Evolutionary conservation across 1,140 invertebrate species (phyloP).

Genomic region (Bombus superbus): DNA sequence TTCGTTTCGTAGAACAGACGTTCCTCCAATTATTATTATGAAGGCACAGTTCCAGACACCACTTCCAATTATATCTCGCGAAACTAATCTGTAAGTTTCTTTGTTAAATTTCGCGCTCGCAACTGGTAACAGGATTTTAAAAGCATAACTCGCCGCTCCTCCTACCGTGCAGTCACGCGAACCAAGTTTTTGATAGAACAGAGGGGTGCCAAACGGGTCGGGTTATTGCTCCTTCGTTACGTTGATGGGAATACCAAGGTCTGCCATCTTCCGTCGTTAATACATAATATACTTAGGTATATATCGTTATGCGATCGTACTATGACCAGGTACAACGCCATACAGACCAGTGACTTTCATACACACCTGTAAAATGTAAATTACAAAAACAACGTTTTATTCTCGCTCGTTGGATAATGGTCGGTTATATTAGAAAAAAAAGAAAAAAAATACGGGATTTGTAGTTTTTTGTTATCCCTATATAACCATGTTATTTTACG

Average conservation of each 20-base stretch:
- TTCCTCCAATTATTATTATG: conserved; percentile 68
- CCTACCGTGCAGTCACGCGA: conserved; percentile 54
- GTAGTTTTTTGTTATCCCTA: neutral
- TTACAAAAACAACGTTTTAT: neutral
- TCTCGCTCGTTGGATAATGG: too few species aligned
- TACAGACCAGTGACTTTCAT: too few species aligned
- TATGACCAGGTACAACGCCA: too few species aligned
- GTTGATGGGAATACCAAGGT: conserved; percentile 25
- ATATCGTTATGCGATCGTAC: neutral
- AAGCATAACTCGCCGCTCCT: conserved; percentile 57
- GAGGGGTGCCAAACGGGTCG: neutral
- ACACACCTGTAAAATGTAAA: neutral
- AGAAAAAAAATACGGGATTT: neutral
- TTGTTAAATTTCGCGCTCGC: conserved; percentile 63
- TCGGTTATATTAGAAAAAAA: neutral
- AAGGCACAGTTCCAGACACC: conserved; percentile 61
- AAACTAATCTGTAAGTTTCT: conserved; percentile 70
- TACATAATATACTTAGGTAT: neutral
- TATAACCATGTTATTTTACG: neutral
- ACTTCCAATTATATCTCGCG: conserved; percentile 64
- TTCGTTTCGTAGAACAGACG: conserved; percentile 59
- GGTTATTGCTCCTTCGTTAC: conserved; percentile 42
- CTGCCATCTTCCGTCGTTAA: conserved; percentile 15
- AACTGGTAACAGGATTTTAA: conserved; percentile 65
- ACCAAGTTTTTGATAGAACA: conserved; percentile 39